These are phyloP conservation scores for Procambarus virginalis DNA, from an alignment of 1,140 invertebrate genomes.

Conservation along the genomic window DNA sequence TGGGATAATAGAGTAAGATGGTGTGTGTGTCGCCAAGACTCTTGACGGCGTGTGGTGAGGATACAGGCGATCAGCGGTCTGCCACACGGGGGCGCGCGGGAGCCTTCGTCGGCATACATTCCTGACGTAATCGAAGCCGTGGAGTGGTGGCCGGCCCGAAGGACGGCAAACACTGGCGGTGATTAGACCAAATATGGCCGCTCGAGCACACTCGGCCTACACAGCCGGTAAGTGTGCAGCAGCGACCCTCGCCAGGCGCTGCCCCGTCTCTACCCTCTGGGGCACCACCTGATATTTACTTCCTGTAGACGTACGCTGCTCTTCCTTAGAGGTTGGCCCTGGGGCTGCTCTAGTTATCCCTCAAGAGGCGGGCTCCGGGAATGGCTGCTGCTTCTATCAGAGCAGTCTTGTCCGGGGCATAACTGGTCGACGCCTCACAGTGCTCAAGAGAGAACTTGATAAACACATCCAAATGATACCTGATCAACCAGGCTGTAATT, in stretches of 20 bases:
- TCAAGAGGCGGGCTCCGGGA: too few relatives aligned
- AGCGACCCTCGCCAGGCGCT: background rate
- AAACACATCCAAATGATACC: too few relatives aligned
- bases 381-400: too few relatives aligned
- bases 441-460: too few relatives aligned
- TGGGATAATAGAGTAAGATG: too few relatives aligned
- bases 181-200: conserved; percentile 59
- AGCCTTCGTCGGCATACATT: conserved; percentile 49
- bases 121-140: conserved; percentile 57
- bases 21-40: background rate
- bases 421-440: too few relatives aligned
- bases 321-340: background rate
- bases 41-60: background rate
- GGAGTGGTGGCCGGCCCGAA: conserved; percentile 50
- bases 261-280: background rate
- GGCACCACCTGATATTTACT: conserved; percentile 11
- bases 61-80: background rate
- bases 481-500: too few relatives aligned
- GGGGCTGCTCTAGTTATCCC: too few relatives aligned
- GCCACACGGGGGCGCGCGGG: conserved; percentile 34
- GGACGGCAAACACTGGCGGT: conserved; percentile 49
- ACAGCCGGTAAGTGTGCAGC: conserved; percentile 44
- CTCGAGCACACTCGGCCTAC: conserved; percentile 39
- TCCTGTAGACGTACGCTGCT: background rate
- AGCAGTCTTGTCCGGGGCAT: too few relatives aligned